phyloP scores from a whole-genome alignment of 2,113 vertebrate genomes.

The Symphodus melops region DNA sequence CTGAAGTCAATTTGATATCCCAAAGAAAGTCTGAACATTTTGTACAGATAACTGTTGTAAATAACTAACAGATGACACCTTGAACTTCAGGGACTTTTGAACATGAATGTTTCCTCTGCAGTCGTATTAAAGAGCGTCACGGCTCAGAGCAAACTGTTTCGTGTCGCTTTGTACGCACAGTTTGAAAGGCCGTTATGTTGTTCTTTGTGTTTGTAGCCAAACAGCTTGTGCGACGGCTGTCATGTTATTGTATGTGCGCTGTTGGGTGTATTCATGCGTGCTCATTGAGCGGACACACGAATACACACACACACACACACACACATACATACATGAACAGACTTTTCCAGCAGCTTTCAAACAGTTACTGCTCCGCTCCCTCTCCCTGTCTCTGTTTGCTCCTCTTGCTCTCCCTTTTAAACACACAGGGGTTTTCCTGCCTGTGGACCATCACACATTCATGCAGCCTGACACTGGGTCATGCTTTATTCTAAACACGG shows the following conservation, averaged over 20 bases:
- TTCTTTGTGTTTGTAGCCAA: conserved; percentile 44
- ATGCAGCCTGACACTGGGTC: conserved; percentile 64
- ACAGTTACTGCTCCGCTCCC: neutral
- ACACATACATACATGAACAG: conserved; percentile 26
- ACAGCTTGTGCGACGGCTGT: conserved; percentile 19
- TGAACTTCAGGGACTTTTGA: neutral
- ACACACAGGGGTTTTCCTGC: conserved; percentile 42
- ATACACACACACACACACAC: conserved; percentile 29
- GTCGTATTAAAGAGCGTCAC: neutral
- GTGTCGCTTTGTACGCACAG: conserved; percentile 20
- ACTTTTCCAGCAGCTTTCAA: conserved; percentile 6
- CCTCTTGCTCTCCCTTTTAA: neutral
- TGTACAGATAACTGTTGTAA: neutral
- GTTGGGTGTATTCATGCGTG: conserved; percentile 19
- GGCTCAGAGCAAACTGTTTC: neutral
- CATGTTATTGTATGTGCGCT: conserved; percentile 46
- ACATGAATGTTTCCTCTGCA: neutral
- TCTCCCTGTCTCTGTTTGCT: conserved; percentile 6
- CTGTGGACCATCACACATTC: conserved; percentile 53
- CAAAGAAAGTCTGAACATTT: neutral
- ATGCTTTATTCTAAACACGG: conserved; percentile 59
- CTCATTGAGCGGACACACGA: conserved; percentile 33
- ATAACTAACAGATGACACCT: neutral
- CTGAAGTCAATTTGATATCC: neutral
- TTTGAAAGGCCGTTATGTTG: conserved; percentile 30